Conservation (phyloP, 2,797 vertebrate genomes). For the Ctenopoma kingsleyae region DNA sequence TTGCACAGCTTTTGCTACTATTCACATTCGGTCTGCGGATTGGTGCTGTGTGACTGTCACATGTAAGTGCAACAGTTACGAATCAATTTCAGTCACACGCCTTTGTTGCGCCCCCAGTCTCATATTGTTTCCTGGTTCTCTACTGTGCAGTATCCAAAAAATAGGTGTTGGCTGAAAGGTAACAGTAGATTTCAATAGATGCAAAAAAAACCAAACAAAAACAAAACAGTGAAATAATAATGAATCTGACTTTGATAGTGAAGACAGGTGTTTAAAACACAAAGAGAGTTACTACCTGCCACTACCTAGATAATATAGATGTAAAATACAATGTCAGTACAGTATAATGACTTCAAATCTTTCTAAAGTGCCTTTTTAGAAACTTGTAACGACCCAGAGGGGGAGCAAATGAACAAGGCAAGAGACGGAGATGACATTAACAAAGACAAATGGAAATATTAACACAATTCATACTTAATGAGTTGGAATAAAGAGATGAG, state of each 20-base stretch:
- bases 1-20: no score
- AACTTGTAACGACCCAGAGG: slow-evolving; percentile 20
- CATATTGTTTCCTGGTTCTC: neutral
- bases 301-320: neutral
- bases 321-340: slow-evolving; percentile 2
- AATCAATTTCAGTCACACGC: no score
- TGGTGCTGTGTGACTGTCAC: no score
- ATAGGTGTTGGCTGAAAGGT: no score
- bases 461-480: slow-evolving; percentile 67
- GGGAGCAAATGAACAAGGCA: slow-evolving; percentile 15
- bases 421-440: slow-evolving; percentile 51
- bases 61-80: no score
- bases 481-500: slow-evolving; percentile 57
- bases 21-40: no score
- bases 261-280: neutral
- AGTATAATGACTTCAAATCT: slow-evolving; percentile 18
- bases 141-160: neutral
- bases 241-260: no score
- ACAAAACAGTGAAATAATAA: neutral
- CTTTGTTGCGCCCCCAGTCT: neutral
- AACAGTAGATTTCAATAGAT: neutral
- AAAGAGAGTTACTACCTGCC: neutral
- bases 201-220: no score
- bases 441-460: slow-evolving; percentile 72
- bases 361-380: slow-evolving; percentile 13